Percentiles rank a stretch among this genome's conserved stretches.
Evolutionary conservation across 2,888 invertebrate species (phyloP).

Genomic region (Melipona beecheii): DNA sequence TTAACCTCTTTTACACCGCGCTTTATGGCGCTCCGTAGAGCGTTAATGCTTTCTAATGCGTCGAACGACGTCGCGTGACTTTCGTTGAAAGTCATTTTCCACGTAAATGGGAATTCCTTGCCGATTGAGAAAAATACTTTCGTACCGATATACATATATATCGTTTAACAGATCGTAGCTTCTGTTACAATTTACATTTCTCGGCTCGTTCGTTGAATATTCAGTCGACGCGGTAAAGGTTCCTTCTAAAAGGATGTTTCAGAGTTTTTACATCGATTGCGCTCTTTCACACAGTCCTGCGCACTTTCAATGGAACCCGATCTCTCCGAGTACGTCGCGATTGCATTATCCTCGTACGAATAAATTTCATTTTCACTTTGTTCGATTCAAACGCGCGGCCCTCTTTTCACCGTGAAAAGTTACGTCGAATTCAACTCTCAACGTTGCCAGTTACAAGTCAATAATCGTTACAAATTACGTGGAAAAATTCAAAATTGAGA

Average conservation of each 20-base stretch:
- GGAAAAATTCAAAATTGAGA: neutral
- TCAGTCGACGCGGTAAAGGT: neutral
- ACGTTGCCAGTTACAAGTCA: neutral
- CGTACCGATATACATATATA: too few species aligned
- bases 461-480: neutral
- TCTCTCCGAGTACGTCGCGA: neutral
- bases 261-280: neutral
- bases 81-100: conserved; percentile 47
- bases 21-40: conserved; percentile 17
- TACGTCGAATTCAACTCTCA: neutral
- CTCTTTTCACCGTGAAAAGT: neutral
- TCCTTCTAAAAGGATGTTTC: too few species aligned
- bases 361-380: conserved; percentile 6
- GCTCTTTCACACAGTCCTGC: neutral
- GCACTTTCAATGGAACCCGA: too few species aligned
- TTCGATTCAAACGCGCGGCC: neutral
- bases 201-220: neutral
- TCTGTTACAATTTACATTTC: neutral
- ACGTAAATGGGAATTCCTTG: neutral
- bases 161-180: neutral
- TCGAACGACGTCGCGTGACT: conserved; percentile 33
- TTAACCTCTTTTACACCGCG: conserved; percentile 48
- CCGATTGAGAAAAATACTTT: neutral
- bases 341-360: neutral
- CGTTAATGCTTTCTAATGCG: conserved; percentile 35